Base-by-base conservation (phyloP, 2,797 vertebrate species). In the Parauchenoglanis punctatus region DNA sequence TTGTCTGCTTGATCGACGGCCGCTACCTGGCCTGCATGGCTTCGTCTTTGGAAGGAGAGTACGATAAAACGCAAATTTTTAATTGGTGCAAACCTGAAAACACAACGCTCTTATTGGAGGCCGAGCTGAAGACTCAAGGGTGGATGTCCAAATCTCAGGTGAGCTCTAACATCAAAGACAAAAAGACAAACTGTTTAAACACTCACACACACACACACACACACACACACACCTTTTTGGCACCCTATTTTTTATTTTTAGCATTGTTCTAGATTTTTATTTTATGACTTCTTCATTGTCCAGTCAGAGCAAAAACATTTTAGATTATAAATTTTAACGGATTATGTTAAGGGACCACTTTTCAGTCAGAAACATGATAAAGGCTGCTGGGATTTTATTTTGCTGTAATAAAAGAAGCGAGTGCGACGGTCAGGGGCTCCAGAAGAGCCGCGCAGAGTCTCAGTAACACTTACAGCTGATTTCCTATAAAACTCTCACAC, bases 81-180 rank as follows among this genome's bases (percentile, higher is more conserved):
- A 67, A 68, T 15, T 68, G 28, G 28, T 68, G 28, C 13, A 68
- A 31, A 3, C 65, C 65, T 17, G 65, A 1, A 6, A 68, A 68
- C 65, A 2, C 8, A 2, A 31, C 28, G 15, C 1, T 31, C 65
- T 7, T 31, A 5, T 35, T 17, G 13, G 28, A 68, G 13, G 7
- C 1, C 4, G 28, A 68, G 12, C n/a, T 12, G 0, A 1, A 17
- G 0, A 3, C 28, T 35, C 65, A 68, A 13, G 3, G 0, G 65
- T 31, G 13, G 65, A 35, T 68, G 65, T 7, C 28, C 28, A 0
- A 0, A 1, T 68, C 65, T 68, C 65, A 68, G 65, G 65, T 68
- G 28, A 28, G 63, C 2, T 28, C 63, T 28, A 65, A 61, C 20
- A n/a, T 5, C 23, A 23, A 20, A 58, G 15, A 58, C 56, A 31